A percentile compares a stretch with the other conserved stretches of the same genome.
These are phyloP conservation scores for Chelonoidis abingdonii DNA, from an alignment of 2,113 vertebrate genomes.

Conservation along the genomic window DNA sequence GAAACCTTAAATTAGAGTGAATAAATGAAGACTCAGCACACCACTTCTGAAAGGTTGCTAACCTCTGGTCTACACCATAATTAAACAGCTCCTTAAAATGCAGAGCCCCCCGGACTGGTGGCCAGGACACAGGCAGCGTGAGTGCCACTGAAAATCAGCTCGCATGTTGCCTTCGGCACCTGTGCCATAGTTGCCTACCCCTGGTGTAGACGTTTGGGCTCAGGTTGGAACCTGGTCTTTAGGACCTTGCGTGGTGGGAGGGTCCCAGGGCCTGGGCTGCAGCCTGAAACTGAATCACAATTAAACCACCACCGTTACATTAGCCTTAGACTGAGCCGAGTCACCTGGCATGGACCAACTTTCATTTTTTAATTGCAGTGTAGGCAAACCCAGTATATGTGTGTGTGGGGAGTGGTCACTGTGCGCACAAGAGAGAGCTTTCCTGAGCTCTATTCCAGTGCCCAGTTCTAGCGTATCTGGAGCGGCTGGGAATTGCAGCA, in stretches of 20 bases:
- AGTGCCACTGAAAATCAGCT: too few species aligned
- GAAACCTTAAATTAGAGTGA: too few species aligned
- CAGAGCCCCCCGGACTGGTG: too few species aligned
- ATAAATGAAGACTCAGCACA: too few species aligned
- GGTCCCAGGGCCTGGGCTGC: background rate
- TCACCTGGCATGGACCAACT: background rate
- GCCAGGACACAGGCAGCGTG: too few species aligned
- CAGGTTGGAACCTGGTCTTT: background rate
- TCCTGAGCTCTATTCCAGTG: background rate
- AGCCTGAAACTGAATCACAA: background rate
- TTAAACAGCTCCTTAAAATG: too few species aligned
- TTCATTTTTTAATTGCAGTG: background rate
- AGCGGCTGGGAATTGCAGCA: background rate
- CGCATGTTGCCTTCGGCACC: too few species aligned
- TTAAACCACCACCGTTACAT: background rate
- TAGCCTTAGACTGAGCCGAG: background rate
- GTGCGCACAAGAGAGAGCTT: background rate
- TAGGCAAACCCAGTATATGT: background rate
- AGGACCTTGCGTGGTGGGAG: background rate
- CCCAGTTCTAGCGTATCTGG: background rate
- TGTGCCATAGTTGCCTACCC: too few species aligned
- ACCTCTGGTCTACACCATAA: too few species aligned
- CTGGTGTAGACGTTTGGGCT: background rate
- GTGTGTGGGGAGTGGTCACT: background rate
- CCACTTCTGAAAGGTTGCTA: too few species aligned